phyloP scores from a whole-genome alignment of 2,797 vertebrate genomes.

The Bradypodion ventrale region DNA sequence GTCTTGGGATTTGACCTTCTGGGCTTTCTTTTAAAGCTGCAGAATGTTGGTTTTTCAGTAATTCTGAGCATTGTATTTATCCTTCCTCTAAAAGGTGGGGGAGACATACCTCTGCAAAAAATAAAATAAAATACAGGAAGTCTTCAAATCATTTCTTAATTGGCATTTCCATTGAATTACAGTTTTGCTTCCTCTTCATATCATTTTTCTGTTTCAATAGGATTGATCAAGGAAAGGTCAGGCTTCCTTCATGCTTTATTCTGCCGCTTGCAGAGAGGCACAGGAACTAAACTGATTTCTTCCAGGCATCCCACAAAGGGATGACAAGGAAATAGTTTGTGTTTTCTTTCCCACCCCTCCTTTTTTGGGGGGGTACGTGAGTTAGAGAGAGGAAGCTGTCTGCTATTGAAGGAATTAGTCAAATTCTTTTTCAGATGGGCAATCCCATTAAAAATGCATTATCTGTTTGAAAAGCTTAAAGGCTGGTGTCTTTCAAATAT shows the following conservation, averaged over 20 bases:
- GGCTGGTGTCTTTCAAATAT: constrained; percentile 63
- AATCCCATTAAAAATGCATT: constrained; percentile 73
- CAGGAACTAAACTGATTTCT: constrained; percentile 58
- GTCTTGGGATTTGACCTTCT: neutral
- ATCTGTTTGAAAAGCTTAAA: constrained; percentile 76
- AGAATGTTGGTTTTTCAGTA: too few species aligned
- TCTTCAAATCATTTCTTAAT: constrained; percentile 16
- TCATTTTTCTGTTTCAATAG: constrained; percentile 28
- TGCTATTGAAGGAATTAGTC: constrained; percentile 64
- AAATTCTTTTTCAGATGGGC: constrained; percentile 74
- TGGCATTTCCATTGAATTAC: constrained; percentile 26
- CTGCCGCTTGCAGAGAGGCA: constrained; percentile 33
- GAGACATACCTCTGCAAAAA: neutral
- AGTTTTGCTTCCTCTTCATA: constrained; percentile 4
- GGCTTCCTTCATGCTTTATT: constrained; percentile 25
- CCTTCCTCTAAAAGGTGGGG: neutral
- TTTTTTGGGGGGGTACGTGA: constrained; percentile 53
- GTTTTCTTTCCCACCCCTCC: constrained; percentile 39
- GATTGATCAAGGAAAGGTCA: constrained; percentile 38
- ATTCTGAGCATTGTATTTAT: neutral
- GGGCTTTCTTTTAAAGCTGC: neutral
- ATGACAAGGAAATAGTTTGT: constrained; percentile 58
- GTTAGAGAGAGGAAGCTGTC: constrained; percentile 65
- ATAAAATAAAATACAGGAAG: constrained; percentile 17
- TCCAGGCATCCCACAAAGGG: constrained; percentile 33